phyloP scores from a whole-genome alignment of 2,113 vertebrate genomes.

The Gobiocypris rarus region DNA sequence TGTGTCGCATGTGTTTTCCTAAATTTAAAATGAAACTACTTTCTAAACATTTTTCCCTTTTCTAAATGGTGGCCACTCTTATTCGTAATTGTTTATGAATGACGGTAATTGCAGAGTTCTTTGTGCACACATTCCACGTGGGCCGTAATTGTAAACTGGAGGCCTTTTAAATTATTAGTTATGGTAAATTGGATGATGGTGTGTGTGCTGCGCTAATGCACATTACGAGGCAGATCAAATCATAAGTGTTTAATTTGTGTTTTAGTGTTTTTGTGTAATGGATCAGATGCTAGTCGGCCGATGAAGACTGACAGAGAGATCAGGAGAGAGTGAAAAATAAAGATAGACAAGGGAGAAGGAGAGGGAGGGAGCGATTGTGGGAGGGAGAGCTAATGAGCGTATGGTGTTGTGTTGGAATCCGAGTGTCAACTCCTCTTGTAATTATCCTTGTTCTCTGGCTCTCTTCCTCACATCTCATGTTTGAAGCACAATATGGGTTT shows the following conservation, averaged over 20 bases:
- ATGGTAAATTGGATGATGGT: not conserved
- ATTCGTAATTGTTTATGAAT: not conserved
- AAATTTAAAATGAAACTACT: too few relatives aligned
- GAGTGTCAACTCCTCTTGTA: conserved; percentile 31
- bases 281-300: conserved; percentile 16
- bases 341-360: conserved; percentile 30
- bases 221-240: conserved; percentile 21
- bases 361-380: conserved; percentile 9
- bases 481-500: conserved; percentile 4
- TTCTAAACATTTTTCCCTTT: not conserved
- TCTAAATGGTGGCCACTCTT: not conserved
- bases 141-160: conserved; percentile 20
- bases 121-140: too few relatives aligned
- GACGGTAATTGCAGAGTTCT: not conserved
- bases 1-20: fast-evolving
- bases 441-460: conserved; percentile 36
- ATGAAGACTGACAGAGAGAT: conserved; percentile 32
- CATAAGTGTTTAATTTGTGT: conserved; percentile 19
- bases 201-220: conserved; percentile 9
- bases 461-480: not conserved
- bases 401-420: conserved; percentile 5
- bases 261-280: conserved; percentile 1
- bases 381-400: conserved; percentile 31
- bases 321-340: not conserved
- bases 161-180: conserved; percentile 4